Base-by-base conservation (phyloP, 1,140 invertebrate species). In the Brevipalpus yothersi region DNA sequence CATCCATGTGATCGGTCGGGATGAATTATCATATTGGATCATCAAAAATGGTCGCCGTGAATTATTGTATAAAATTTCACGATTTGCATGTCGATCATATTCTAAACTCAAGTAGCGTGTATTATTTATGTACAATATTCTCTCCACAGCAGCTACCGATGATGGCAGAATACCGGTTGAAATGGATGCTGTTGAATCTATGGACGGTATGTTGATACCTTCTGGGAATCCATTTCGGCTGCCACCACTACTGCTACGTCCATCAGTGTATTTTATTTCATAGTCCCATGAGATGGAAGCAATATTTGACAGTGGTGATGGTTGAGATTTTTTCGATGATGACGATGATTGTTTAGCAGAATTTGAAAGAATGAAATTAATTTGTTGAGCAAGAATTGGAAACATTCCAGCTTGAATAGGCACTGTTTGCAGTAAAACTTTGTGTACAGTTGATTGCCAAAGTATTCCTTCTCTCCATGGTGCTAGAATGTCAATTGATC, bases 231-330 rank as follows among this genome's bases (percentile, higher is more conserved):
- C 53, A 17, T 57, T 54, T 56, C 58, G 57, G 56, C 58, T 59
- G 15, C 53, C 59, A 17, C 60, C 55, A 5, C 64, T 64, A n/a
- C 40, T 66, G 65, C 58, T 69, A 68, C 68, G 66, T 1, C 70
- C 65, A 31, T 31, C 31, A 58, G 70, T 66, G 62, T 70, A 72
- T 51, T 66, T 67, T 1, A 67, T 59, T 54, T 65, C 63, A 63
- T 93, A 95, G 47, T 87, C 76, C 90, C 91, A 95, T 72, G 94
- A 89, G 62, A 95, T 86, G 60, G 86, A 76, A 83, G 9, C 82
- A 82, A 49, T 90, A 81, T 72, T 89, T 84, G 0, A 82, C 12
- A 51, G 8, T 10, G n/a, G n/a, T 19, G 21, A 51, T 8, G 47
- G 47, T 17, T n/a, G 21, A 12, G n/a, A 12, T 5, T 11, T 15